Evolutionary conservation across 2,888 invertebrate species (phyloP), one percentile per base, ranked within the genome.

Genomic region (Proisotoma minuta): DNA sequence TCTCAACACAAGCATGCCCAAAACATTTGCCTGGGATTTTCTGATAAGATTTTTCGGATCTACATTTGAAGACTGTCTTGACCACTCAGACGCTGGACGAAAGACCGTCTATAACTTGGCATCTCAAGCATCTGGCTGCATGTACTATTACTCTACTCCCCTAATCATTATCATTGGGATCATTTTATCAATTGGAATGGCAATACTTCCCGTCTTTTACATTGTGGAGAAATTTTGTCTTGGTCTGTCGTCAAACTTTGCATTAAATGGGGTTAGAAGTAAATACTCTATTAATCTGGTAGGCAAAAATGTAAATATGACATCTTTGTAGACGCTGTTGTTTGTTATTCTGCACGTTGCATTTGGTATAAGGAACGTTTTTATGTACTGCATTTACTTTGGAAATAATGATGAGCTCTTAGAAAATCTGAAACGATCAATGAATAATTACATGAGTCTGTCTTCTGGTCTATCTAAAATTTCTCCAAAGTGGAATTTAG

Each of bases 21-120:
- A 48, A 24, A 60, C 64, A 4, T 64, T 64, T 58, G 52, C 48
- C 2, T 64, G 64, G 64, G 60, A 60, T 23, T 20, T 52, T 2
- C 18, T 64, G 8, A 53, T 60, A 3, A 52, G 34, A 28, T 12
- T 60, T 12, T 18, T 60, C 22, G 64, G 64, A 1, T 57, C 57
- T 0, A 39, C 24, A 22, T 64, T 57, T 18, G 48, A 64, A 26
- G 58, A 64, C 18, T 58, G 57, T 23, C 39, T 48, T 22, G 59
- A 59, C 20, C 34, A 34, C 26, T 29, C 48, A 20, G 1, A 10
- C n/a, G 18, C 34, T 29, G 20, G 26, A 1, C n/a, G 12, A 18
- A 28, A 3, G 29, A 18, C 15, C 2, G 1, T 57, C 49, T 40
- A 4, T 10, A 50, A 2, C 15, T 8, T 34, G 8, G 8, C 34